Percentiles rank a stretch among this genome's conserved stretches.
phyloP scores from a whole-genome alignment of 2,113 vertebrate species.

The Sceloporus undulatus region DNA sequence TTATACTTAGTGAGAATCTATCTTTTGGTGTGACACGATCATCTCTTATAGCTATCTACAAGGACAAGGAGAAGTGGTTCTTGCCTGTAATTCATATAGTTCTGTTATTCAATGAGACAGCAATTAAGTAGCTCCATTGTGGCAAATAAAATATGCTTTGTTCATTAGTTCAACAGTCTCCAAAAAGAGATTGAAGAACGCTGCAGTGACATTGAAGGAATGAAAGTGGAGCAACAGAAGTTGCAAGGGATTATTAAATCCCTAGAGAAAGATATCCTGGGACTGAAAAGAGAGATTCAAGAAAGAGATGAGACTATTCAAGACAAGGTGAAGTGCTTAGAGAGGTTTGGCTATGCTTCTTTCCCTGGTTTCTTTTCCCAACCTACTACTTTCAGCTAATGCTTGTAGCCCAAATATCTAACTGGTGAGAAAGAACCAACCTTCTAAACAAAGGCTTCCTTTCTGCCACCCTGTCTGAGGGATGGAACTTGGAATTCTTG shows the following conservation, averaged over 20 bases:
- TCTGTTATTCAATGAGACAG: not conserved
- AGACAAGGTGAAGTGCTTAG: slow-evolving; percentile 84
- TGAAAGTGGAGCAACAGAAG: slow-evolving; percentile 86
- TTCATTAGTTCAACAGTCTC: slow-evolving; percentile 83
- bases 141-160: slow-evolving; percentile 6
- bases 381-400: not conserved
- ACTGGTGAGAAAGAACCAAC: not conserved
- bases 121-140: not conserved
- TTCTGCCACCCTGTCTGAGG: not conserved
- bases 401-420: not conserved
- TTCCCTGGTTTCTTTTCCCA: not conserved
- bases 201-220: slow-evolving; percentile 75
- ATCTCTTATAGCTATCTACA: not conserved
- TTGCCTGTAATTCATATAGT: not conserved
- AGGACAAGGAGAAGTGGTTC: not conserved
- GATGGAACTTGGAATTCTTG: not conserved
- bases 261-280: slow-evolving; percentile 85
- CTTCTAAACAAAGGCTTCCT: not conserved
- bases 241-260: slow-evolving; percentile 85
- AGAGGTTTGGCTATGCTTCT: not conserved
- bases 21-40: not conserved
- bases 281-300: slow-evolving; percentile 87
- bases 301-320: slow-evolving; percentile 85
- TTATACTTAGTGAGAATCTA: not conserved
- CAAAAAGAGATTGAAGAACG: slow-evolving; percentile 87